Base-by-base conservation (phyloP, 2,797 vertebrate genomes). In the Bradypus variegatus region DNA sequence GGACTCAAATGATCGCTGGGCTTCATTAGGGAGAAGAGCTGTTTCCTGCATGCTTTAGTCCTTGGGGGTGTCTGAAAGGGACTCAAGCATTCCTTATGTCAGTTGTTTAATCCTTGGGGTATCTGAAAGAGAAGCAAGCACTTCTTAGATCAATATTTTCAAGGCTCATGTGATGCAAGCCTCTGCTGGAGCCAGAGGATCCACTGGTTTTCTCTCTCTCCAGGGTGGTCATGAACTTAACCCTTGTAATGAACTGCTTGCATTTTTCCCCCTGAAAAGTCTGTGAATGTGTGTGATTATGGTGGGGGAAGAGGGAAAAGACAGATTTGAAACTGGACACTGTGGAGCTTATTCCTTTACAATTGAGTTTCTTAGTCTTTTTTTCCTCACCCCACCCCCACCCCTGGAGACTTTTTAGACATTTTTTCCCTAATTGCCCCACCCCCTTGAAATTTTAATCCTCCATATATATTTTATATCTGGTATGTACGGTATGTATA, bases 121-220 rank as follows among this genome's bases (percentile, higher is more conserved):
- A 55, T 86, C 84, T 88, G 73, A 53, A 88, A 86, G 83, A 85
- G 85, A 93, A 64, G 76, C 58, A 86, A 84, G 50, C 62, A 36
- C 79, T 91, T 93, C 89, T 89, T 73, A 81, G 83, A 90, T 95
- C 88, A 88, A 88, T 95, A 93, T 84, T 88, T 86, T 94, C 82
- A 90, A 90, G 86, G 45, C 65, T 86, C 62, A n/a, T 88, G 64
- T 73, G 76, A 65, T 29, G 75, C 78, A 19, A 65, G 33, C 27
- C 38, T 95, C 70, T 69, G 21, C 89, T 82, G 79, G 33, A 48
- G 36, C 50, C 69, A 23, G 76, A 78, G 77, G 53, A 69, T 21
- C 10, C 8, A 67, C 33, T 70, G n/a, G 79, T 73, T 88, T 67
- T 89, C 48, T 86, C 21, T 75, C 60, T 87, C 78, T 88, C 50